phyloP scores from a whole-genome alignment of 2,113 vertebrate species.

The Rostratula benghalensis region DNA sequence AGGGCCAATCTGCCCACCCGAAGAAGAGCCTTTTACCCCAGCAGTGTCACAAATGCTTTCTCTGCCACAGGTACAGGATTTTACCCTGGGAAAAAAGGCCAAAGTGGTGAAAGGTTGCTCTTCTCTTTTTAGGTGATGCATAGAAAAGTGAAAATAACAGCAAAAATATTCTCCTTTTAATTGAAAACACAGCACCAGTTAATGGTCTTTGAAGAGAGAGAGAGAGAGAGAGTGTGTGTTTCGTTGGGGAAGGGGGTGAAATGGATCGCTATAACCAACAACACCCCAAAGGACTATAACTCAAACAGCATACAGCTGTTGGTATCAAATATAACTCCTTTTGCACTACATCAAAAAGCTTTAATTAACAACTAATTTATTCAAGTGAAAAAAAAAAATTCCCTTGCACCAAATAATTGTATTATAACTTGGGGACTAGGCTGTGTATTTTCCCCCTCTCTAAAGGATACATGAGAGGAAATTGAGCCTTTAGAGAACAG shows the following conservation, averaged over 20 bases:
- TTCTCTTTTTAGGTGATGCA: neutral
- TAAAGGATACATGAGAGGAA: constrained; percentile 50
- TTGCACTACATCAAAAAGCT: no score
- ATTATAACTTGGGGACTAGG: constrained; percentile 49
- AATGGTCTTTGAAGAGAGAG: constrained; percentile 27
- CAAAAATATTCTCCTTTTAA: neutral
- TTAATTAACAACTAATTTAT: no score
- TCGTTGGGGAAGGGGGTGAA: no score
- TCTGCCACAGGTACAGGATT: neutral
- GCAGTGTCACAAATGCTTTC: neutral
- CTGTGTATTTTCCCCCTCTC: neutral
- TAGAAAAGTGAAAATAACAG: neutral
- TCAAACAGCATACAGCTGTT: no score
- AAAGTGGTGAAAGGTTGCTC: neutral
- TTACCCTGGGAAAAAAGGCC: neutral
- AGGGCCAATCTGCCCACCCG: neutral
- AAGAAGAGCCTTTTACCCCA: neutral
- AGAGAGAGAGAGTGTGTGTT: no score
- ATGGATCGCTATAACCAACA: no score
- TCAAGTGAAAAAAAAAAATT: no score
- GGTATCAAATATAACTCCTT: no score
- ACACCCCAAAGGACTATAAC: no score
- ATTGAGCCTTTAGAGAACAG: constrained; percentile 56
- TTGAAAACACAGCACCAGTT: constrained; percentile 13
- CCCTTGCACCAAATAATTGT: no score